phyloP scores from a whole-genome alignment of 2,113 vertebrate species.

The Pionites leucogaster region DNA sequence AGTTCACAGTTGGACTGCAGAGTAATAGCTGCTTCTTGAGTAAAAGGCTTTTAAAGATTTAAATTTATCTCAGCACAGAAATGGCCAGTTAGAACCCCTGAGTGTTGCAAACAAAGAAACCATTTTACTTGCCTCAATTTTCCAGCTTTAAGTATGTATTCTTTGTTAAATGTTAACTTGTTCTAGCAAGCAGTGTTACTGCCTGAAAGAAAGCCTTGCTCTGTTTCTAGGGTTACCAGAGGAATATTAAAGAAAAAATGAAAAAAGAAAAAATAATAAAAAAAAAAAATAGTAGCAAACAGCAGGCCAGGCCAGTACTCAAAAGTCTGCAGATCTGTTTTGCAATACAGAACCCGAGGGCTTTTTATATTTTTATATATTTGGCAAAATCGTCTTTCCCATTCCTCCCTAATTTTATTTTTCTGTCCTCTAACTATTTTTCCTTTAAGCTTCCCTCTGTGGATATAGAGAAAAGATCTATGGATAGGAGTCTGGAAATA shows the following conservation, averaged over 20 bases:
- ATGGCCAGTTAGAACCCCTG: neutral
- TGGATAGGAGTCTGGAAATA: constrained; percentile 15
- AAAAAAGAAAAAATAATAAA: accelerated
- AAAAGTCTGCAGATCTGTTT: constrained; percentile 28
- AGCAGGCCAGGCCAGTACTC: neutral
- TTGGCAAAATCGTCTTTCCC: constrained; percentile 44
- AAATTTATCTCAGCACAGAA: neutral
- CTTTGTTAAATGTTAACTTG: neutral
- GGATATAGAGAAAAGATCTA: neutral
- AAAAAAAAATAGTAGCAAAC: neutral
- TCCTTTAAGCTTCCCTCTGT: neutral
- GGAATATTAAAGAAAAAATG: neutral
- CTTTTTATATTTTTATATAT: constrained; percentile 50
- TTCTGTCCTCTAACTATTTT: constrained; percentile 52
- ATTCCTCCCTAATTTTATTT: constrained; percentile 26
- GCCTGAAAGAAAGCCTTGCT: neutral
- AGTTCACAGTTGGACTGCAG: neutral
- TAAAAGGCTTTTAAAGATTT: neutral
- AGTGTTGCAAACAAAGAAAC: neutral
- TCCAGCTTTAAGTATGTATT: neutral
- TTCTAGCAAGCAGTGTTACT: neutral
- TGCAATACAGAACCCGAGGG: constrained; percentile 13
- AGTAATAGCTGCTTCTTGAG: neutral
- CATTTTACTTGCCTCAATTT: neutral
- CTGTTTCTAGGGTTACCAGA: constrained; percentile 13